Conservation (phyloP, 2,888 invertebrate species). For the Axea sp. region DNA sequence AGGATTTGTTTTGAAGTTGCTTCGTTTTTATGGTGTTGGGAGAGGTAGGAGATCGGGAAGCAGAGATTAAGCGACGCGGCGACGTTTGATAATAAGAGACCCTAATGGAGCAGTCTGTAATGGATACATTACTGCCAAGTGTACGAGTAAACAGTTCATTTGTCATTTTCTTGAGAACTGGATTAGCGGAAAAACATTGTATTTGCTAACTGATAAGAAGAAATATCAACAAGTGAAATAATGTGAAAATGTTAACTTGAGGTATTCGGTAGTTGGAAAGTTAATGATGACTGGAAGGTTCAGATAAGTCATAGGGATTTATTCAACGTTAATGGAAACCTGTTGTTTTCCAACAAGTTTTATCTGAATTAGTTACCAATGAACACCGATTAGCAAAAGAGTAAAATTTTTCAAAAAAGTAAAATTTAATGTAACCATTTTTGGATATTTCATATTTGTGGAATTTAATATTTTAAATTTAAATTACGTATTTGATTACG, state of each 20-base stretch:
- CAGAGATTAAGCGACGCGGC: conserved; percentile 42
- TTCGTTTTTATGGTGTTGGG: conserved; percentile 15
- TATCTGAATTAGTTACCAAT: too few species aligned
- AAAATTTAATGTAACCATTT: too few species aligned
- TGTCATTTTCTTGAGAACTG: conserved; percentile 67
- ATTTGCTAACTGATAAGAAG: conserved; percentile 11
- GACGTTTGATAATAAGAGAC: conserved; percentile 66
- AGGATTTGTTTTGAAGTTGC: conserved; percentile 33
- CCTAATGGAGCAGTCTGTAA: conserved; percentile 71
- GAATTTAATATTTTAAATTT: too few species aligned
- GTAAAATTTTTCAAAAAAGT: too few species aligned
- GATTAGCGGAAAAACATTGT: conserved; percentile 15
- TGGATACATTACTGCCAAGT: conserved; percentile 65
- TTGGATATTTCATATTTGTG: too few species aligned
- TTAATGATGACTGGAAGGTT: conserved; percentile 12
- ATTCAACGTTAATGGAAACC: background rate
- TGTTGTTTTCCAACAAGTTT: too few species aligned
- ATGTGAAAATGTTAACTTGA: background rate
- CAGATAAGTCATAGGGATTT: conserved; percentile 9
- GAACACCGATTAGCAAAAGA: too few species aligned
- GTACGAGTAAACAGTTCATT: conserved; percentile 74
- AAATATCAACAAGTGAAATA: background rate
- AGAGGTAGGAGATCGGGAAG: conserved; percentile 26
- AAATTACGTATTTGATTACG: too few species aligned
- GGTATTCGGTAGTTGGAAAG: conserved; percentile 5